A percentile compares a stretch with the other conserved stretches of the same genome.
Evolutionary conservation across 2,113 vertebrate genomes (phyloP).

Genomic region (Manacus vitellinus): DNA sequence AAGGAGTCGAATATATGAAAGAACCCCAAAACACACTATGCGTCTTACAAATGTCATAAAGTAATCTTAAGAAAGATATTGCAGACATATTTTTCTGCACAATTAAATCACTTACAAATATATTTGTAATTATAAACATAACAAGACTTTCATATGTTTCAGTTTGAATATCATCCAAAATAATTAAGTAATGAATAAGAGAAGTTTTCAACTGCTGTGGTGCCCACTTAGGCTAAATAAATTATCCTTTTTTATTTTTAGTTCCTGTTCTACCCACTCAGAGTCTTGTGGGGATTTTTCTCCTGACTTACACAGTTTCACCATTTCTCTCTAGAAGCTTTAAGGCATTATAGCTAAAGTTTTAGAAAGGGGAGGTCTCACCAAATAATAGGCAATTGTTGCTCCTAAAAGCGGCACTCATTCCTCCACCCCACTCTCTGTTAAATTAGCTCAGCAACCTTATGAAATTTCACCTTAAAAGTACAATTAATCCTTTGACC

Average conservation of each 20-base stretch:
- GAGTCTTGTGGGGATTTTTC: not conserved
- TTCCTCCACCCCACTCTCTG: not conserved
- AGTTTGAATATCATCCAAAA: not conserved
- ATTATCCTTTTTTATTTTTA: not conserved
- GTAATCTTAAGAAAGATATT: not conserved
- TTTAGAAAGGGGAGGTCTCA: not conserved
- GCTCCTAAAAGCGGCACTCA: not conserved
- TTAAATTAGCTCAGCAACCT: not conserved
- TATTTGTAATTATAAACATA: not conserved
- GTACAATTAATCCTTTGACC: conserved; percentile 6
- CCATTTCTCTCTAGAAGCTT: not conserved
- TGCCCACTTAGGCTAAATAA: not conserved
- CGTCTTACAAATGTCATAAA: not conserved
- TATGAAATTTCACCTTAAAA: conserved; percentile 1
- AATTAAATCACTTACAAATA: not conserved
- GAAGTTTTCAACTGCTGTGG: not conserved
- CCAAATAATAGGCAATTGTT: not conserved
- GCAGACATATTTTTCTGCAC: not conserved
- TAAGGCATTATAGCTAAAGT: not conserved
- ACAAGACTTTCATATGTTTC: not conserved
- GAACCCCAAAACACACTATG: not conserved
- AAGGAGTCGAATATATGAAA: not conserved
- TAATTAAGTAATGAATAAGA: not conserved
- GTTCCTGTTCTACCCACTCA: not conserved
- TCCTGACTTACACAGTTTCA: not conserved